Percentiles rank a stretch among this genome's conserved stretches.
Evolutionary conservation across 2,113 vertebrate genomes (phyloP).

Genomic region (Rhipidura dahli): DNA sequence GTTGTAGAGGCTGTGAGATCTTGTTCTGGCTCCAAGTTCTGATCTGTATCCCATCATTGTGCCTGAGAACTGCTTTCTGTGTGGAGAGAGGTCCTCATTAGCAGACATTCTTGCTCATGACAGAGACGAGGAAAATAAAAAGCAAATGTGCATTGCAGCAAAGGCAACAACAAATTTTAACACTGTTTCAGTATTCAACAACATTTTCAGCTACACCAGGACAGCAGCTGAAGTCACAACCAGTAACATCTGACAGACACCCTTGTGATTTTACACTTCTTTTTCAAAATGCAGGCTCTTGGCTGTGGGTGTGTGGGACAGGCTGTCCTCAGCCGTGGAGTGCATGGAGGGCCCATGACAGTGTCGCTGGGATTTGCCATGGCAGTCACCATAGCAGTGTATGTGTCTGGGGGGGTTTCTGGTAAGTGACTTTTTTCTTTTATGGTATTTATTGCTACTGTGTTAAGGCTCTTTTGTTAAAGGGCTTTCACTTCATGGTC

Average conservation of each 20-base stretch:
- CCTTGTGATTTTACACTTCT: neutral
- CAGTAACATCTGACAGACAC: neutral
- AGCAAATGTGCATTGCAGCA: neutral
- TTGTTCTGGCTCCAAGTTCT: neutral
- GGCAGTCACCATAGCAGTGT: slow-evolving; percentile 87
- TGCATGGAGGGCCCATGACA: slow-evolving; percentile 77
- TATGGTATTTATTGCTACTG: neutral
- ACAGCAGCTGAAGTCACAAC: neutral
- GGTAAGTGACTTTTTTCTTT: slow-evolving; percentile 73
- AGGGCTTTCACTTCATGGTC: neutral
- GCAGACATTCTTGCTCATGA: neutral
- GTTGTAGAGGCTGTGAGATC: neutral
- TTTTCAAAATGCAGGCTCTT: slow-evolving; percentile 77
- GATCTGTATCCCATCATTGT: neutral
- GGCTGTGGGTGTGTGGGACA: slow-evolving; percentile 92
- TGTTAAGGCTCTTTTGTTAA: neutral
- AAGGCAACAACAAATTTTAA: neutral
- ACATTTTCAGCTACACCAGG: neutral
- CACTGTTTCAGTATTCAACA: neutral
- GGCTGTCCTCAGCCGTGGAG: slow-evolving; percentile 84
- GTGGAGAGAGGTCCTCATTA: neutral
- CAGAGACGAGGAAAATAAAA: neutral
- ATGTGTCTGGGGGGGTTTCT: slow-evolving; percentile 88
- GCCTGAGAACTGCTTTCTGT: neutral
- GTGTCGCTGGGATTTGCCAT: slow-evolving; percentile 85